Percentiles rank a stretch among this genome's conserved stretches.
Conservation (phyloP, 2,888 invertebrate genomes). For the Hypomecis atomaria region DNA sequence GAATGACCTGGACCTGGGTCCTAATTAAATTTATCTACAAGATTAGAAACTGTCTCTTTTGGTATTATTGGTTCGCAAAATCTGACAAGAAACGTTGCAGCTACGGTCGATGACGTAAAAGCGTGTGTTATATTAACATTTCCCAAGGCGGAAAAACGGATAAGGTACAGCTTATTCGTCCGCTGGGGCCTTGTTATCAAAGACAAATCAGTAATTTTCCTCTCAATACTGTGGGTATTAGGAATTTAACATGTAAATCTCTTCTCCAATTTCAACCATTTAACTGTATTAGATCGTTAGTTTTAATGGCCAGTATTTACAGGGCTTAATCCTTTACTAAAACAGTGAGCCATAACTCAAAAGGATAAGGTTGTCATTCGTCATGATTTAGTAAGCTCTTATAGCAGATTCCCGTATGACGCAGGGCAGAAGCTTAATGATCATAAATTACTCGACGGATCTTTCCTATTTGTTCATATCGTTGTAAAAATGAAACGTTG, state of each 20-base stretch:
- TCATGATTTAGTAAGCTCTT: conserved; percentile 23
- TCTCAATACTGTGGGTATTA: neutral
- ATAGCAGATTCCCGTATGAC: conserved; percentile 21
- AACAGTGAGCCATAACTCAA: conserved; percentile 24
- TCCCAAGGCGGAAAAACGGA: no score
- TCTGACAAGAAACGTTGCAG: no score
- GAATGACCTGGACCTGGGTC: no score
- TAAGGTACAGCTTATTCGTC: no score
- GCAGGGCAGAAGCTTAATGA: conserved; percentile 15
- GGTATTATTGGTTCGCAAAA: no score
- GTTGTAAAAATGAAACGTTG: no score
- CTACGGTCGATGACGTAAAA: no score
- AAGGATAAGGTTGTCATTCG: conserved; percentile 25
- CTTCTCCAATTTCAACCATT: conserved; percentile 2
- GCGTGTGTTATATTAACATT: no score
- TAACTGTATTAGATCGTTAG: conserved; percentile 8
- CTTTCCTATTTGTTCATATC: neutral
- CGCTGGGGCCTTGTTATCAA: no score
- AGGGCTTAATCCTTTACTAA: conserved; percentile 21
- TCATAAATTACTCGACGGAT: conserved; percentile 10
- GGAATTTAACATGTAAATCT: neutral
- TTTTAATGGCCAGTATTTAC: conserved; percentile 25
- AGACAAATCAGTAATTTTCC: no score
- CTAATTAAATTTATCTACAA: no score
- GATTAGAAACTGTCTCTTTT: no score